These are phyloP conservation scores for Mesorhabditis sp. DNA, from an alignment of 2,888 invertebrate genomes.

Conservation along the genomic window DNA sequence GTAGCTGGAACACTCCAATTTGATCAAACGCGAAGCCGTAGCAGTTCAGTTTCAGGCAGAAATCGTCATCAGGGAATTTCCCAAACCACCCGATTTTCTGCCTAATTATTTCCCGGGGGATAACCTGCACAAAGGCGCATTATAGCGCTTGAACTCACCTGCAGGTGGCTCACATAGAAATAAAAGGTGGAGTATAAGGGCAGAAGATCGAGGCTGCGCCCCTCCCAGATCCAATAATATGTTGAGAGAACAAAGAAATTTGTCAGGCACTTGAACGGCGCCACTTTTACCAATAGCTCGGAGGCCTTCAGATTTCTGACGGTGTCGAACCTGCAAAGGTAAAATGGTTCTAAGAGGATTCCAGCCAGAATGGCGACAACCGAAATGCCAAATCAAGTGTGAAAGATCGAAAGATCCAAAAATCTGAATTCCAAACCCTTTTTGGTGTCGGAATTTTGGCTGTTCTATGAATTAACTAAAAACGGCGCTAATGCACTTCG, in stretches of 20 bases:
- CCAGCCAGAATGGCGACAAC: no score
- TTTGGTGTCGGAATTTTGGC: no score
- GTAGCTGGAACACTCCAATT: not conserved
- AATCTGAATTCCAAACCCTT: no score
- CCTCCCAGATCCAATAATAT: not conserved
- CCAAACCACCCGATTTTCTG: no score
- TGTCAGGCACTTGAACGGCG: not conserved
- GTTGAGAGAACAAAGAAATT: not conserved
- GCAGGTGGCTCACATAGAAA: constrained; percentile 6
- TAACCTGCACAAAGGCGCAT: not conserved
- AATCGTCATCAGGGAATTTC: no score
- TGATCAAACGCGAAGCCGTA: no score
- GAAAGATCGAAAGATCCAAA: no score
- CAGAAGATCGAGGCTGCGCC: not conserved
- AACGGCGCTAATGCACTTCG: no score
- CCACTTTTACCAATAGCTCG: not conserved
- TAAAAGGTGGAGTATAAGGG: not conserved
- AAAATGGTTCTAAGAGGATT: not conserved
- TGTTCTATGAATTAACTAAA: no score
- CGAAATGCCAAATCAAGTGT: no score
- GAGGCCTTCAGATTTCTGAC: not conserved
- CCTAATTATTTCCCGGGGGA: not conserved
- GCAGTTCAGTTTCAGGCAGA: no score
- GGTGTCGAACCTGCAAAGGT: not conserved
- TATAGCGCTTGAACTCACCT: not conserved